Base-by-base conservation (phyloP, 2,888 invertebrate species). In the Dryobotodes eremita region DNA sequence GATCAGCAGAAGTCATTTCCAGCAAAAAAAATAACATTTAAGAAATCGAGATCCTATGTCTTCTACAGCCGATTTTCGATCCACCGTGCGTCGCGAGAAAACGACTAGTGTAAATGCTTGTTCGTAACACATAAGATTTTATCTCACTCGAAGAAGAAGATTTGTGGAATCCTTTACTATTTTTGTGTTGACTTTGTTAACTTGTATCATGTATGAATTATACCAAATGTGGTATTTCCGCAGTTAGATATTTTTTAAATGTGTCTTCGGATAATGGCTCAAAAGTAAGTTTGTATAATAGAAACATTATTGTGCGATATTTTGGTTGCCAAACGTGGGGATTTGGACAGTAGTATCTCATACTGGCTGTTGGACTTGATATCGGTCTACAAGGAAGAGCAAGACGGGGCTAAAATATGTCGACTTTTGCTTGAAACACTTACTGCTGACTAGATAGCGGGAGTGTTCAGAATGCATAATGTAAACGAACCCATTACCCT, bases 91-190 rank as follows among this genome's bases (percentile, higher is more conserved):
- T n/a, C 53, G 26, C 42, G 42, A 64, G 76, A 55, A 69, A 78
- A 86, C 83, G 77, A 82, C 84, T 77, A 69, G 71, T 81, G 79
- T 83, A 80, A 81, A 86, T 86, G 75, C 36, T 79, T 74, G 68
- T 71, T 81, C 74, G 75, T 71, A 64, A 80, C 79, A 80, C 80
- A 84, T 78, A 36, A 86, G 75, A 79, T 84, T 83, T 81, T 79
- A 85, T 87, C 70, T 73, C 36, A 70, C 26, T 77, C 26, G 17
- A 71, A 66, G 48, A 75, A 77, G 69, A 78, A 65, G 50, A 75
- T 59, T 76, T 69, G 69, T 73, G 26, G 36, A 7, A 59, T 42
- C 23, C 15, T 66, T 59, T 55, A 59, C n/a, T 55, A 48, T 48
- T 76, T 61, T 66, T 13, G 26, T 53, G 69, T 70, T 36, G 20